Conservation (phyloP, 2,113 vertebrate genomes). For the Urocitellus parryii region DNA sequence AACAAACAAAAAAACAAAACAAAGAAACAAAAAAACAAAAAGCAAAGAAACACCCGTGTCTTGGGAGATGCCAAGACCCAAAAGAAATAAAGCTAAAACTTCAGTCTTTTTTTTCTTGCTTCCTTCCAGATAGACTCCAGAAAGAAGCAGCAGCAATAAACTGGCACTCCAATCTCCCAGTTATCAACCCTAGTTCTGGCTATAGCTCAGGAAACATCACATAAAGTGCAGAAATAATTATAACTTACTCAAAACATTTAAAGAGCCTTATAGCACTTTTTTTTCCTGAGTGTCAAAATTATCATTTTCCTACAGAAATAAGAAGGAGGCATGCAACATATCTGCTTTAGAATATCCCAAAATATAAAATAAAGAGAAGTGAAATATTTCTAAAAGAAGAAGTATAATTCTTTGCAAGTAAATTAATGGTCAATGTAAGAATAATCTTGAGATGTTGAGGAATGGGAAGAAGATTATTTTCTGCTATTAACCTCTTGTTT, state of each 20-base stretch:
- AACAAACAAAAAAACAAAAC: no score
- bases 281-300: not conserved
- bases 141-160: not conserved
- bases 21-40: no score
- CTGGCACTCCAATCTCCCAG: no score
- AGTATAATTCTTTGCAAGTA: not conserved
- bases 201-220: not conserved
- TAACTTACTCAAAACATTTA: not conserved
- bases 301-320: slow-evolving; percentile 19
- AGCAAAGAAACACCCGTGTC: not conserved
- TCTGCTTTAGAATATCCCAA: slow-evolving; percentile 27
- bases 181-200: not conserved
- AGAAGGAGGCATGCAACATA: not conserved
- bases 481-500: slow-evolving; percentile 25
- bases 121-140: not conserved
- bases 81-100: not conserved
- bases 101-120: not conserved
- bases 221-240: slow-evolving; percentile 40
- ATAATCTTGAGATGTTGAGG: not conserved
- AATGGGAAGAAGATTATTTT: slow-evolving; percentile 4
- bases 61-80: not conserved
- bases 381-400: slow-evolving; percentile 27
- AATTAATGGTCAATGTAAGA: not conserved
- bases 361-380: not conserved
- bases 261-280: not conserved